Conservation (phyloP, 2,113 vertebrate species). For the Paramormyrops kingsleyae region DNA sequence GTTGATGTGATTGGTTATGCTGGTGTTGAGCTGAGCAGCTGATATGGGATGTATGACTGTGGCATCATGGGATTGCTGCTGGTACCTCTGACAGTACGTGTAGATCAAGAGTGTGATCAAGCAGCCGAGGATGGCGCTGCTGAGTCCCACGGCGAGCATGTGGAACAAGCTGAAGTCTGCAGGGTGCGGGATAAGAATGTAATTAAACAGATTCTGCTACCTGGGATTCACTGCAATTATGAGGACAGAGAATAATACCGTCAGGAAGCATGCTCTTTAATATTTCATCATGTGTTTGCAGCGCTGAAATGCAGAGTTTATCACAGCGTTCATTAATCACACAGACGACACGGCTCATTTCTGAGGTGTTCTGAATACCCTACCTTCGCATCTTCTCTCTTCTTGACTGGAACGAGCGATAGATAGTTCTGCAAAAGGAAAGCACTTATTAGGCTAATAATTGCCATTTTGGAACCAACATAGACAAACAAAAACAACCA, state of each 20-base stretch:
- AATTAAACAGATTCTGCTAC: neutral
- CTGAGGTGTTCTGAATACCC: neutral
- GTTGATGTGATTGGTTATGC: constrained; percentile 97
- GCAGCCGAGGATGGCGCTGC: constrained; percentile 91
- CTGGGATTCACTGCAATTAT: neutral
- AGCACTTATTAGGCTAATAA: constrained; percentile 15
- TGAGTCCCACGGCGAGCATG: constrained; percentile 91
- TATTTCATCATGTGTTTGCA: neutral
- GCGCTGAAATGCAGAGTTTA: neutral
- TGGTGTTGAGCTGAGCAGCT: constrained; percentile 88
- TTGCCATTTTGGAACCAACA: neutral
- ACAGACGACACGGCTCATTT: neutral
- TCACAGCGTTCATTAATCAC: neutral
- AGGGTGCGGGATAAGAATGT: neutral
- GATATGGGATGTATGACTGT: constrained; percentile 94
- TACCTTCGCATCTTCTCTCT: constrained; percentile 87
- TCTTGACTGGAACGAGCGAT: constrained; percentile 85
- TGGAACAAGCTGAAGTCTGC: constrained; percentile 94
- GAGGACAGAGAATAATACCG: neutral
- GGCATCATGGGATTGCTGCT: constrained; percentile 91
- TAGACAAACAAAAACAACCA: neutral
- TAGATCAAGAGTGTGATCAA: constrained; percentile 88
- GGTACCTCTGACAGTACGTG: constrained; percentile 91
- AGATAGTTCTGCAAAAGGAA: constrained; percentile 76
- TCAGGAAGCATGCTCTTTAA: neutral